These are phyloP conservation scores for Oophaga sylvatica DNA, from an alignment of 2,797 vertebrate genomes.

Conservation along the genomic window DNA sequence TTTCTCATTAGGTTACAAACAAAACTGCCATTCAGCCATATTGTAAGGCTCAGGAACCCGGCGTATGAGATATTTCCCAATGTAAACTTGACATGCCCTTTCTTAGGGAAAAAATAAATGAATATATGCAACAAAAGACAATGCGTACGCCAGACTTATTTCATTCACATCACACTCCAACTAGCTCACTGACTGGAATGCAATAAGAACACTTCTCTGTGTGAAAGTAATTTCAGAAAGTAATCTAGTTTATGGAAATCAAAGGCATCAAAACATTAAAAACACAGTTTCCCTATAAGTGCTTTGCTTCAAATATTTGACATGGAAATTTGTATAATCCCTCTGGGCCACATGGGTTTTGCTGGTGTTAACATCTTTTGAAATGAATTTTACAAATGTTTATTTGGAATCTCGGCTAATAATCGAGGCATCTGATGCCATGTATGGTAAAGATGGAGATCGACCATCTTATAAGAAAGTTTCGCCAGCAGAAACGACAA, in stretches of 20 bases:
- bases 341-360: slow-evolving; percentile 80
- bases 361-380: slow-evolving; percentile 81
- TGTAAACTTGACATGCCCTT: slow-evolving; percentile 68
- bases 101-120: slow-evolving; percentile 64
- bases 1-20: slow-evolving; percentile 69
- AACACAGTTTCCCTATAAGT: slow-evolving; percentile 81
- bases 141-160: slow-evolving; percentile 69
- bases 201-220: slow-evolving; percentile 83
- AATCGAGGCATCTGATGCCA: slow-evolving; percentile 77
- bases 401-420: slow-evolving; percentile 79
- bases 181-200: slow-evolving; percentile 82
- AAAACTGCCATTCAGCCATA: slow-evolving; percentile 70
- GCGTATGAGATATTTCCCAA: slow-evolving; percentile 68
- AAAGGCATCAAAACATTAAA: slow-evolving; percentile 82
- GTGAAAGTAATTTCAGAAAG: slow-evolving; percentile 86
- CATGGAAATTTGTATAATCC: slow-evolving; percentile 87
- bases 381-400: slow-evolving; percentile 86
- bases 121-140: slow-evolving; percentile 66
- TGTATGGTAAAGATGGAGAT: slow-evolving; percentile 75
- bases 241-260: slow-evolving; percentile 88
- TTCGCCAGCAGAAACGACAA: slow-evolving; percentile 69
- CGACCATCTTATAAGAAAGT: slow-evolving; percentile 40
- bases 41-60: slow-evolving; percentile 68
- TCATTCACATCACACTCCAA: slow-evolving; percentile 81
- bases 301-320: slow-evolving; percentile 84